Percentiles rank a stretch among this genome's conserved stretches.
These are phyloP conservation scores for Gymnothorax reevesii DNA, from an alignment of 2,797 vertebrate genomes.

Conservation along the genomic window DNA sequence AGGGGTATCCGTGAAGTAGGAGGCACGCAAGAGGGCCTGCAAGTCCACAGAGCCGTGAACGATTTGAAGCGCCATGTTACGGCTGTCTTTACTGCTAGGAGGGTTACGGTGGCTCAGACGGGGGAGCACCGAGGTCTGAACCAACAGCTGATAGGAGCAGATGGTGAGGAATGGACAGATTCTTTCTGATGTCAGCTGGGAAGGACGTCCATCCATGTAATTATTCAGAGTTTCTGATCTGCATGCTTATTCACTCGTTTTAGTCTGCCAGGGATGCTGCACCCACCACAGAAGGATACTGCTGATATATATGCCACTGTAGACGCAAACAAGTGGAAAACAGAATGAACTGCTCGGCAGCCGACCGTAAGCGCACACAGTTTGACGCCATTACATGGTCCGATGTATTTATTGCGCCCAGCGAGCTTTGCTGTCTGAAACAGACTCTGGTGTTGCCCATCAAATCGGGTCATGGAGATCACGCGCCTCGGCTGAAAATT, in stretches of 20 bases:
- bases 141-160: slow-evolving; percentile 4
- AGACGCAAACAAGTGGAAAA: background rate
- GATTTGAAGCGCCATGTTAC: background rate
- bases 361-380: background rate
- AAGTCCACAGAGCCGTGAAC: background rate
- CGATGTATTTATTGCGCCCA: background rate
- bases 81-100: too few species aligned
- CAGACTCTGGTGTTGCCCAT: slow-evolving; percentile 1
- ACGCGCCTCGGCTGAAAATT: background rate
- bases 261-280: too few species aligned
- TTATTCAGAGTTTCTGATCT: background rate
- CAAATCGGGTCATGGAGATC: background rate
- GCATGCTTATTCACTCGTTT: too few species aligned
- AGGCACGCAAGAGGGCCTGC: background rate
- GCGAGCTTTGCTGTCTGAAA: background rate
- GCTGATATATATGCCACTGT: background rate
- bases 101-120: background rate
- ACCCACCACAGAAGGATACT: background rate
- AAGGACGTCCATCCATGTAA: background rate
- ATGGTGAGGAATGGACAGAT: background rate
- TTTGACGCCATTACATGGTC: background rate
- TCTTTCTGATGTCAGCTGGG: background rate
- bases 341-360: background rate
- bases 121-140: background rate
- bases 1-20: background rate